These are phyloP conservation scores for Sylvicola cinctus DNA, from an alignment of 2,888 invertebrate genomes.

Conservation along the genomic window DNA sequence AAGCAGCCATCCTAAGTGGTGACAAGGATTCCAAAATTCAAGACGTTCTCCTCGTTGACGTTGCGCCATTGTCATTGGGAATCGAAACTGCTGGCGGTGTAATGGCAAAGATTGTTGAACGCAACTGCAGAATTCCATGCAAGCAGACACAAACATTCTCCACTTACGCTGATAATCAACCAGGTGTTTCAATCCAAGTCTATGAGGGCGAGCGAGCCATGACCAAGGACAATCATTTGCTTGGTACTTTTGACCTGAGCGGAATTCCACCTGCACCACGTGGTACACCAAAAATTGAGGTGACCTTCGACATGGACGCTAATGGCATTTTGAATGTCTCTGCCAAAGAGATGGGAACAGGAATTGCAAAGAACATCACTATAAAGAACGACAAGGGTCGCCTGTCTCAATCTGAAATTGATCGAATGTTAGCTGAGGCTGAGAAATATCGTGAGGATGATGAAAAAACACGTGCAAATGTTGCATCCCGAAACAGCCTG, in stretches of 20 bases:
- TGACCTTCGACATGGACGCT: no score
- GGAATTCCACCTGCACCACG: conserved; percentile 74
- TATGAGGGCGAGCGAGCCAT: no score
- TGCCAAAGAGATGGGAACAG: conserved; percentile 59
- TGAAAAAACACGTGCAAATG: conserved; percentile 42
- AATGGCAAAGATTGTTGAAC: conserved; percentile 68
- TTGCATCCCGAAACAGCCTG: conserved; percentile 51
- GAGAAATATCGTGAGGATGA: conserved; percentile 61
- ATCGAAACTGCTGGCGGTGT: conserved; percentile 72
- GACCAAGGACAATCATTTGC: conserved; percentile 67
- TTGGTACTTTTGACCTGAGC: conserved; percentile 60
- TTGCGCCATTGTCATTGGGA: conserved; percentile 54
- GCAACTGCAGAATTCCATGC: conserved; percentile 65
- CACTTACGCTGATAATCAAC: no score
- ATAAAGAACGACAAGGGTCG: conserved; percentile 77
- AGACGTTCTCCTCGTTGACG: no score
- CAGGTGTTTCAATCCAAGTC: no score
- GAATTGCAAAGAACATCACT: conserved; percentile 59
- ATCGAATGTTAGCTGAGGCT: conserved; percentile 63
- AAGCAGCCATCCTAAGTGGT: no score
- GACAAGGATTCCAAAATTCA: no score
- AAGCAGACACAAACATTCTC: no score
- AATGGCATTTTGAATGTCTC: conserved; percentile 64
- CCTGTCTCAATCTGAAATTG: conserved; percentile 68
- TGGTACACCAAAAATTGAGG: conserved; percentile 40